phyloP scores from a whole-genome alignment of 2,888 invertebrate genomes.

The Clistopyga incitator region DNA sequence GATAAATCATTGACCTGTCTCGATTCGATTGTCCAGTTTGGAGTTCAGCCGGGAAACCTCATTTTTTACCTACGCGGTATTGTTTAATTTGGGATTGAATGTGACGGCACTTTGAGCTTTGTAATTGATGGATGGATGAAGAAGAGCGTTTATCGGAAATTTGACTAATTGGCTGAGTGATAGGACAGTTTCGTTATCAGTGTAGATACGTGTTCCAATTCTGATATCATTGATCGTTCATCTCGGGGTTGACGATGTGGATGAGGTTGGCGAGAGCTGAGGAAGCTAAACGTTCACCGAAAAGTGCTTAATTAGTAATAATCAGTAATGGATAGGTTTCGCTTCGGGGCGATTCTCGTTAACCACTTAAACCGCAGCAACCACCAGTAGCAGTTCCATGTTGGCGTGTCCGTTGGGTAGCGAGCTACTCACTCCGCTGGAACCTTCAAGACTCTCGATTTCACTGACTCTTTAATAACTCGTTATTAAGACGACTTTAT shows the following conservation, averaged over 20 bases:
- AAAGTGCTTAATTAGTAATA: constrained; percentile 64
- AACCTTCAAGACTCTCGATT: constrained; percentile 68
- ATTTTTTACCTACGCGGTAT: no score
- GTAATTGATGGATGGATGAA: not conserved
- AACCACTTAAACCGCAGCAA: constrained; percentile 69
- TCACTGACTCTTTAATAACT: constrained; percentile 69
- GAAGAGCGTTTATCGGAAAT: not conserved
- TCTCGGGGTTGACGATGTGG: constrained; percentile 36
- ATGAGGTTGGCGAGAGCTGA: constrained; percentile 14
- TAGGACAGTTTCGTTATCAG: constrained; percentile 6
- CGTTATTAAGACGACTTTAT: constrained; percentile 9
- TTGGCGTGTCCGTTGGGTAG: constrained; percentile 64
- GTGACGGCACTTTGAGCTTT: not conserved
- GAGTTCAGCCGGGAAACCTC: no score
- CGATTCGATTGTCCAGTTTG: no score
- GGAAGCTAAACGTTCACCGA: constrained; percentile 58
- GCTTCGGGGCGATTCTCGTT: constrained; percentile 70
- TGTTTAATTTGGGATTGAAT: not conserved
- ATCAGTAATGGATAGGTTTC: constrained; percentile 74
- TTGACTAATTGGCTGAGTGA: constrained; percentile 8
- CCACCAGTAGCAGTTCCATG: constrained; percentile 20
- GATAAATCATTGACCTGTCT: no score
- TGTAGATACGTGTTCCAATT: constrained; percentile 23
- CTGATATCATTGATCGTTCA: constrained; percentile 12
- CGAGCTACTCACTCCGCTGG: constrained; percentile 54